Base-by-base conservation (phyloP, 2,888 invertebrate genomes). In the Drosophila suboccidentalis region DNA sequence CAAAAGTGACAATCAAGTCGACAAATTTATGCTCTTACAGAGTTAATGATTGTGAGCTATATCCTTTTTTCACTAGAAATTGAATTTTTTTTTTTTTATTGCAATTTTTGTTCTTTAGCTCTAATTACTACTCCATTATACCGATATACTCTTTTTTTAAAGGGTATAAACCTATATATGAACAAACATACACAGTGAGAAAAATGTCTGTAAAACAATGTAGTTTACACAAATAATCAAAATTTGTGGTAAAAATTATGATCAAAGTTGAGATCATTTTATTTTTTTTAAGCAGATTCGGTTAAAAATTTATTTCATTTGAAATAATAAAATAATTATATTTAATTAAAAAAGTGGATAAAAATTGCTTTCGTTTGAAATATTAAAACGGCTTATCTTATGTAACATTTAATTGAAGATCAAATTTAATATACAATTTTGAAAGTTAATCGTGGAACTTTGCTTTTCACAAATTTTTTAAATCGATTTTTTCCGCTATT, bases 1-100 rank as follows among this genome's bases (percentile, higher is more conserved):
- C 13, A 32, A 32, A 13, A 19, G 13, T 46, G n/a, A 26, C 3
- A 43, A 54, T 11, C 22, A 54, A 59, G 57, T 29, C 65, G 84
- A 78, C 44, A 38, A 5, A 2, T 29, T 15, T 6, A 63, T 63
- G 60, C 62, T 9, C 73, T 78, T 26, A 15, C 13, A 3, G 36
- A 41, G 2, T 17, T 3, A 8, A 9, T 6, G 4, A 3, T 4
- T 11, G 13, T 11, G 10, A 53, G 13, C 34, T 17, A 38, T 32
- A 10, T 8, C 10, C 10, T 36, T 0, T 5, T 36, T 36, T 36
- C 34, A 36, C 13, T 6, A 36, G 5, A 36, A 13, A 36, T 13
- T 36, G 13, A n/a, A 0, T n/a, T 29, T 29, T 8, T 8, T 1
- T 29, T 29, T 29, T 29, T 38, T 6, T 3, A 10, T 32, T 32